phyloP scores from a whole-genome alignment of 2,113 vertebrate species.

The Aspiorhynchus laticeps region DNA sequence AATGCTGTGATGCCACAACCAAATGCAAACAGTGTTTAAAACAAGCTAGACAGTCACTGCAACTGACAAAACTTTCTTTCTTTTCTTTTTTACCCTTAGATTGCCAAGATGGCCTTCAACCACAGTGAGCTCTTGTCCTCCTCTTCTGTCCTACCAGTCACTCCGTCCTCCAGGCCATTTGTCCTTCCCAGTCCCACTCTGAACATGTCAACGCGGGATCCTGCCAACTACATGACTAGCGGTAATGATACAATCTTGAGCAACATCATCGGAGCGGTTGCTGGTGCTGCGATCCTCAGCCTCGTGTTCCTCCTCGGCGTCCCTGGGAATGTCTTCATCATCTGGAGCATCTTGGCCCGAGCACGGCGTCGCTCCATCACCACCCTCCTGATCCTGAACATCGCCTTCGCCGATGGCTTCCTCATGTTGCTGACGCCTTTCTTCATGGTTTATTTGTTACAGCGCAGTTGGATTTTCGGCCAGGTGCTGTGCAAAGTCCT shows the following conservation, averaged over 20 bases:
- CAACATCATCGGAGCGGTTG: not conserved
- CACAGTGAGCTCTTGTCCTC: not conserved
- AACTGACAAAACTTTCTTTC: not conserved
- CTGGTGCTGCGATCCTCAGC: conserved; percentile 73
- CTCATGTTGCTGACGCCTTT: conserved; percentile 83
- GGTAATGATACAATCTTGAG: conserved; percentile 40
- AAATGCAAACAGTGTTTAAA: not conserved
- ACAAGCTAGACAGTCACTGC: not conserved
- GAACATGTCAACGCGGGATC: not conserved
- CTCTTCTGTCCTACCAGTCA: not conserved
- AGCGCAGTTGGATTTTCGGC: conserved; percentile 75
- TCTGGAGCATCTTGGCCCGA: conserved; percentile 82
- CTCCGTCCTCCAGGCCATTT: not conserved
- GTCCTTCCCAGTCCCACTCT: not conserved
- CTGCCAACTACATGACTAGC: accelerated
- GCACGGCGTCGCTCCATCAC: conserved; percentile 79
- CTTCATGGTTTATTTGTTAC: conserved; percentile 75
- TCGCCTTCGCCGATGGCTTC: conserved; percentile 82
- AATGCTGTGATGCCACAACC: not conserved
- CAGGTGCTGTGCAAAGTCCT: conserved; percentile 74
- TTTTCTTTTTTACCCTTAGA: not conserved
- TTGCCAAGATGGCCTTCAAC: not conserved
- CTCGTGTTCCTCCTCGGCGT: conserved; percentile 80
- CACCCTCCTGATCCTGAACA: conserved; percentile 83
- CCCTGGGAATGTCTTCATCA: conserved; percentile 84